Evolutionary conservation across 2,113 vertebrate species (phyloP), one percentile per base, ranked within the genome.

Genomic region (Laticauda laticaudata): DNA sequence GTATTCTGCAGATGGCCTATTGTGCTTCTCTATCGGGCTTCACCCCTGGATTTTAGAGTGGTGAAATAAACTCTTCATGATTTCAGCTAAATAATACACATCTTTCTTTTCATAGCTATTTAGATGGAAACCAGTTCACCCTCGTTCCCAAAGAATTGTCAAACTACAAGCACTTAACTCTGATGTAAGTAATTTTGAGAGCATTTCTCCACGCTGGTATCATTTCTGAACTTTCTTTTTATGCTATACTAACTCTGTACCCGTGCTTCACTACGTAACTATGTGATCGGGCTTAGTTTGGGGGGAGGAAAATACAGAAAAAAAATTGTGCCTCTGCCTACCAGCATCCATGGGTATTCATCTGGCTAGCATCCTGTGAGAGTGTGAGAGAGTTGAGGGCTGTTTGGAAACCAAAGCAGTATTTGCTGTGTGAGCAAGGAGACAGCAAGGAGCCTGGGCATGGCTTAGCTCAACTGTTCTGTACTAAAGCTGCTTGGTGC

Each of bases 81-180:
- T 53, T 96, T 94, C 86, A 86, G 2, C 88, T 85, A 6, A 2
- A 48, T 93, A 91, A 94, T 91, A 11, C 0, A 92, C 1, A 6
- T 26, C 93, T 93, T 92, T 96, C 95, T 95, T 92, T 0, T 91
- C 96, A 69, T 95, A 99, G 99, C 90, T 99, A 99, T 97, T 97
- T 99, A 97, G 99, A 99, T 97, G 99, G 99, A 95, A 99, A 99
- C 97, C 99, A 99, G 90, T 99, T 99, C 97, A 99, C 98, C 4
- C 98, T 99, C 96, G 98, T 99, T 96, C 99, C 99, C 29, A 98
- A 98, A 97, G 99, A 99, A 94, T 99, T 99, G 96, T 99, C 98
- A 91, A 98, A 99, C 97, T 99, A 98, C 97, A 99, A 99, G 96
- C 98, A 99, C 96, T 98, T 99, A 97, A 99, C 98, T 51, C 98